Conservation (phyloP, 2,797 vertebrate genomes). For the Channallabes apus region DNA sequence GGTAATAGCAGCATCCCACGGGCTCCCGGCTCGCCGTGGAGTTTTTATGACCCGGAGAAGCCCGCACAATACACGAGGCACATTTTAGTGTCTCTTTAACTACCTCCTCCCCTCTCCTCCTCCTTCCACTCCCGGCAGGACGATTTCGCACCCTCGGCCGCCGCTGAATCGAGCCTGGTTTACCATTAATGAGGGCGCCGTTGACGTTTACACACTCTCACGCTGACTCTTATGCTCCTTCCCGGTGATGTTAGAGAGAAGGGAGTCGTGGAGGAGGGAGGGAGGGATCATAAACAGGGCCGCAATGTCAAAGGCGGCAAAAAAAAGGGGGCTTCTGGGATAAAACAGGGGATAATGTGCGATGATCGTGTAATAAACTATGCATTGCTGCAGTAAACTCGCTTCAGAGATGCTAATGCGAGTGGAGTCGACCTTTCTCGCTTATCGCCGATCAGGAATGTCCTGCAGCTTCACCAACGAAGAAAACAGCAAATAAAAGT, state of each 20-base stretch:
- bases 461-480: too few relatives aligned
- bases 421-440: background rate
- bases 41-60: constrained; percentile 58
- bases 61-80: constrained; percentile 59
- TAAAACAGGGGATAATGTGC: background rate
- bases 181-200: constrained; percentile 68
- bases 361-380: constrained; percentile 6
- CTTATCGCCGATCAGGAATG: background rate
- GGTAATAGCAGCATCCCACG: constrained; percentile 33
- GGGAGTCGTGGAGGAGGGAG: background rate
- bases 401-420: background rate
- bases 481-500: too few relatives aligned
- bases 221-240: constrained; percentile 26
- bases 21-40: constrained; percentile 45
- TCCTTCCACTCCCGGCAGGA: constrained; percentile 65
- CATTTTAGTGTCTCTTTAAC: constrained; percentile 73
- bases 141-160: constrained; percentile 68
- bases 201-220: constrained; percentile 69
- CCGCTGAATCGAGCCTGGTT: constrained; percentile 71
- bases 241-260: background rate
- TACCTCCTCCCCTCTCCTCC: constrained; percentile 66
- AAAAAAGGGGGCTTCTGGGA: background rate
- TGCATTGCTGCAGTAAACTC: background rate
- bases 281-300: constrained; percentile 11
- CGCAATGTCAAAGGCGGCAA: background rate